These are phyloP conservation scores for Solea senegalensis DNA, from an alignment of 2,113 vertebrate species.

Conservation along the genomic window DNA sequence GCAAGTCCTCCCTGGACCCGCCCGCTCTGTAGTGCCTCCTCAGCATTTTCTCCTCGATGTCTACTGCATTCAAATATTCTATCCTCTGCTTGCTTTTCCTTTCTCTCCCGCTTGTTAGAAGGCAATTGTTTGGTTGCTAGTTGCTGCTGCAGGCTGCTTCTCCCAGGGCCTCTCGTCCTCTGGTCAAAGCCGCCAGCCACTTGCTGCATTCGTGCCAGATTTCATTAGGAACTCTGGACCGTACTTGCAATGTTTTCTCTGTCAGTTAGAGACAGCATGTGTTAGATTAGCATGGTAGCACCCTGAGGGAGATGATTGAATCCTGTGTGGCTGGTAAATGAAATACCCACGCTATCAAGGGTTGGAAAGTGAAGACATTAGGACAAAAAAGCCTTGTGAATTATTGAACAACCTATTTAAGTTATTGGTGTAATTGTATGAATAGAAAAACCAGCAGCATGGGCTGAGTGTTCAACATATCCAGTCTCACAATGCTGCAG, in stretches of 20 bases:
- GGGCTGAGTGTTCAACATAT: slow-evolving; percentile 8
- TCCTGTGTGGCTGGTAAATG: slow-evolving; percentile 40
- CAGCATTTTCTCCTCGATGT: slow-evolving; percentile 41
- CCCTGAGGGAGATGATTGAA: slow-evolving; percentile 38
- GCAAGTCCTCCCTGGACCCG: slow-evolving; percentile 18
- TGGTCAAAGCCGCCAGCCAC: slow-evolving; percentile 58
- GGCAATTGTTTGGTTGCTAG: slow-evolving; percentile 15
- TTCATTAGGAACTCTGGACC: slow-evolving; percentile 65
- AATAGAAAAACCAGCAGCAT: slow-evolving; percentile 40
- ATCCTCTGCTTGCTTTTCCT: neutral
- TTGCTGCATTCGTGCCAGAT: slow-evolving; percentile 61
- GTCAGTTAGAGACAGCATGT: slow-evolving; percentile 49
- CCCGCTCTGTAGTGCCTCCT: slow-evolving; percentile 39
- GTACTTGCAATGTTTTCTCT: slow-evolving; percentile 35
- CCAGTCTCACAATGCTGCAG: slow-evolving; percentile 16
- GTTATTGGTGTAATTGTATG: slow-evolving; percentile 23
- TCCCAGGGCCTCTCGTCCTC: slow-evolving; percentile 53
- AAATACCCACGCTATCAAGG: slow-evolving; percentile 14
- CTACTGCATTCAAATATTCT: slow-evolving; percentile 37
- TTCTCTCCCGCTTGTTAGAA: slow-evolving; percentile 11
- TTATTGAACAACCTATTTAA: slow-evolving; percentile 50
- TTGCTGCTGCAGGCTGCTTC: slow-evolving; percentile 34
- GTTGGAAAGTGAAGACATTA: slow-evolving; percentile 14
- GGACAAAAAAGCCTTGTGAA: slow-evolving; percentile 24
- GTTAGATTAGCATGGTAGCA: slow-evolving; percentile 36